phyloP scores from a whole-genome alignment of 53 echinoderm and acorn worm species.

The Henricia sp. region DNA sequence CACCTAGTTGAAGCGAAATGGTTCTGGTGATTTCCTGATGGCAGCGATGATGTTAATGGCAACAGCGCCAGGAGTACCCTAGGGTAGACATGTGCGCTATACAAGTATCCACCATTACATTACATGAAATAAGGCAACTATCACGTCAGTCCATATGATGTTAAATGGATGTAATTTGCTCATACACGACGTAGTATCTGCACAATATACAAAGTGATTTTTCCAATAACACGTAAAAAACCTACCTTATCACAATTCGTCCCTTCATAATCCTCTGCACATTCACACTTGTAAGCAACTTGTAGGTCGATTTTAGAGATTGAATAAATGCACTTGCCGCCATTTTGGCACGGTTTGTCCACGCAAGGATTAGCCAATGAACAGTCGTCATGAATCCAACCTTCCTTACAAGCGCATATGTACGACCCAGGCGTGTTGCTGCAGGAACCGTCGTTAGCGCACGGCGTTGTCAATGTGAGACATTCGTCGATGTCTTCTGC shows the following conservation, averaged over 20 bases:
- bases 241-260: constrained; percentile 75
- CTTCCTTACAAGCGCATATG: constrained; percentile 71
- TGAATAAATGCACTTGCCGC: constrained; percentile 49
- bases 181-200: no score
- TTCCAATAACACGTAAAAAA: no score
- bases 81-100: no score
- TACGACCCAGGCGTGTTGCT: constrained; percentile 60
- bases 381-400: constrained; percentile 62
- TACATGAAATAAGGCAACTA: no score
- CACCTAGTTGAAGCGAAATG: no score
- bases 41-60: no score
- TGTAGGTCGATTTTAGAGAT: constrained; percentile 6
- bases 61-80: no score
- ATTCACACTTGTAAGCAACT: constrained; percentile 43
- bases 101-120: no score
- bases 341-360: constrained; percentile 67
- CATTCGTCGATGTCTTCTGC: constrained; percentile 76
- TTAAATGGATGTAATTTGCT: no score
- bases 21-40: no score
- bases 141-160: no score
- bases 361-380: constrained; percentile 58
- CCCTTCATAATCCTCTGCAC: constrained; percentile 65
- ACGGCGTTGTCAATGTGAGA: constrained; percentile 24
- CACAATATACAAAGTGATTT: no score
- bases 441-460: constrained; percentile 79